Evolutionary conservation across 2,888 invertebrate species (phyloP).

Genomic region (Drosophila heteroneura): DNA sequence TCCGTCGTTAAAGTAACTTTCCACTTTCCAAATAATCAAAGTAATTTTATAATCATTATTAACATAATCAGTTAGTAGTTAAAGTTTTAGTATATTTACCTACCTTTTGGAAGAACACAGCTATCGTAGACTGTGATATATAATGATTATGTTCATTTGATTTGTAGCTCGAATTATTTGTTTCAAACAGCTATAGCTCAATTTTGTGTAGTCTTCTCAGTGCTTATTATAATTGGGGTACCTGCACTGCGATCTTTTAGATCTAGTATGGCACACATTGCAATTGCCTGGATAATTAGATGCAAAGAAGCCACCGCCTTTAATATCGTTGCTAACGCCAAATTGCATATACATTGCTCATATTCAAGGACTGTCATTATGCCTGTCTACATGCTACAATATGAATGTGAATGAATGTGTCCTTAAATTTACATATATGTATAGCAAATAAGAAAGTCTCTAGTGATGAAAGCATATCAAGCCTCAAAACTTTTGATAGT

Average conservation of each 20-base stretch:
- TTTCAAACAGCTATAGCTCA: not conserved
- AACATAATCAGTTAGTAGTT: not conserved
- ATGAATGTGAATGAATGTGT: not conserved
- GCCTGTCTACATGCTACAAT: not conserved
- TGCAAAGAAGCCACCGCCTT: slow-evolving; percentile 3
- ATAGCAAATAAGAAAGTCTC: not conserved
- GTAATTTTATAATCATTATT: not conserved
- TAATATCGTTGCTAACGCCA: slow-evolving; percentile 2
- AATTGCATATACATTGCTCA: not conserved
- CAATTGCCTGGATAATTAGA: slow-evolving; percentile 29
- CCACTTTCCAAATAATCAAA: not conserved
- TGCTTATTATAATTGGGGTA: no score
- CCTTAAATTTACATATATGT: not conserved
- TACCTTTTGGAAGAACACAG: not conserved
- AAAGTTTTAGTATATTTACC: not conserved
- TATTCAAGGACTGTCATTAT: not conserved
- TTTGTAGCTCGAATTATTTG: not conserved
- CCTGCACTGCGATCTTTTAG: no score
- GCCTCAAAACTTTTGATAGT: not conserved
- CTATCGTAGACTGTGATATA: not conserved
- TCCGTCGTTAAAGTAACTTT: not conserved
- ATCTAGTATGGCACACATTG: not conserved
- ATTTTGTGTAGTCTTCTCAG: not conserved
- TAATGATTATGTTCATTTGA: not conserved
- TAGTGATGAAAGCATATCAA: not conserved